Conservation (phyloP, 2,888 invertebrate species). For the Patella pellucida region DNA sequence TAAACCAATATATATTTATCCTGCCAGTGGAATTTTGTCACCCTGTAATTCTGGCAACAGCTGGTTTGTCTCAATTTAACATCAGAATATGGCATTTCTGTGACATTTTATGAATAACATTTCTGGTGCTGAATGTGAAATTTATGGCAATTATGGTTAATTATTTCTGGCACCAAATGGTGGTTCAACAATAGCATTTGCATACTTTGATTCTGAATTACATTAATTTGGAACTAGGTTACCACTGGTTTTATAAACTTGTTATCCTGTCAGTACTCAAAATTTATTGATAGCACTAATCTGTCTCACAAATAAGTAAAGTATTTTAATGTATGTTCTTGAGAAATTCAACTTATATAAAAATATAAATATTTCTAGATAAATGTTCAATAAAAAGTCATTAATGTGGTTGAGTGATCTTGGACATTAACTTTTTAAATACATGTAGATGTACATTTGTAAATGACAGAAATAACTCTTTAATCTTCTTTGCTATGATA, state of each 20-base stretch:
- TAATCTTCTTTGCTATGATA: neutral
- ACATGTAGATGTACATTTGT: neutral
- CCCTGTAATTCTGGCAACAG: conserved; percentile 4
- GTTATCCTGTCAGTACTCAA: too few relatives aligned
- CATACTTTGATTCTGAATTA: too few relatives aligned
- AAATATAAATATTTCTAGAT: too few relatives aligned
- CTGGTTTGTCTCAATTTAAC: neutral
- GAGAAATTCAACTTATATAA: too few relatives aligned
- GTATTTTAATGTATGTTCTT: too few relatives aligned
- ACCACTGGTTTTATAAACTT: too few relatives aligned
- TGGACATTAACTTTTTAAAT: neutral
- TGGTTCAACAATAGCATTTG: neutral
- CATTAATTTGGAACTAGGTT: too few relatives aligned
- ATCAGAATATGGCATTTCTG: neutral
- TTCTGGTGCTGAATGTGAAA: neutral
- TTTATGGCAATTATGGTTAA: conserved; percentile 1
- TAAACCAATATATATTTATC: conserved; percentile 3
- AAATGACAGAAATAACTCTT: conserved; percentile 2
- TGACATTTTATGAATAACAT: conserved; percentile 10
- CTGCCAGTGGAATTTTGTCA: conserved; percentile 5
- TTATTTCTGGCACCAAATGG: neutral
- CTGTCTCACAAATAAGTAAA: too few relatives aligned
- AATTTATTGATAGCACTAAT: too few relatives aligned
- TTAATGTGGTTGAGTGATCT: too few relatives aligned
- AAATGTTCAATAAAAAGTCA: too few relatives aligned